Conservation (phyloP, 2,113 vertebrate genomes). For the Ciconia stormi region DNA sequence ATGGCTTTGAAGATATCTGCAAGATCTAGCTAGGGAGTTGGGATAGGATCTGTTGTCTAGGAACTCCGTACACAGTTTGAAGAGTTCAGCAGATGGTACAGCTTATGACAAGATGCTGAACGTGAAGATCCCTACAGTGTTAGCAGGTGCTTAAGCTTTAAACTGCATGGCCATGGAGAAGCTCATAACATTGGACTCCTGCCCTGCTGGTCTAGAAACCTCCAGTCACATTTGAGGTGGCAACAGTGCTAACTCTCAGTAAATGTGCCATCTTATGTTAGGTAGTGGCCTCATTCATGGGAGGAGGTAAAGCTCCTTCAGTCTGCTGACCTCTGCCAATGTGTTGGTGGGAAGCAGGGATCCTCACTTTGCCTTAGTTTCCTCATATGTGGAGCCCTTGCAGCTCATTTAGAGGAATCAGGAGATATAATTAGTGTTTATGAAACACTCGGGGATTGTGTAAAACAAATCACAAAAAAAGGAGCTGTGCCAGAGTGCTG, state of each 20-base stretch:
- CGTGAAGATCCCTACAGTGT: not conserved
- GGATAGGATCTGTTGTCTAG: not conserved
- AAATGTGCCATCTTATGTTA: not conserved
- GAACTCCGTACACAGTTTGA: not conserved
- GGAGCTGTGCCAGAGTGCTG: not conserved
- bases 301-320: not conserved
- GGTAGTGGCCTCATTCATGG: not conserved
- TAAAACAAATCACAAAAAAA: slow-evolving; percentile 6
- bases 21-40: not conserved
- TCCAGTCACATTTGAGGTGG: not conserved
- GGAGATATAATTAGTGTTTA: slow-evolving; percentile 19
- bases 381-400: not conserved
- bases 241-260: not conserved
- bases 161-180: not conserved
- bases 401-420: not conserved
- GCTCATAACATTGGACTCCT: fast-evolving
- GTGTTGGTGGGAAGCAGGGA: not conserved
- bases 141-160: not conserved
- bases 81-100: not conserved
- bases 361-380: not conserved
- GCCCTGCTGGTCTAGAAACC: not conserved
- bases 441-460: slow-evolving; percentile 40
- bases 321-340: not conserved
- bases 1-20: not conserved
- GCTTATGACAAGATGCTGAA: not conserved